Conservation (phyloP, 2,888 invertebrate species). For the Kryphioiulus occultus region DNA sequence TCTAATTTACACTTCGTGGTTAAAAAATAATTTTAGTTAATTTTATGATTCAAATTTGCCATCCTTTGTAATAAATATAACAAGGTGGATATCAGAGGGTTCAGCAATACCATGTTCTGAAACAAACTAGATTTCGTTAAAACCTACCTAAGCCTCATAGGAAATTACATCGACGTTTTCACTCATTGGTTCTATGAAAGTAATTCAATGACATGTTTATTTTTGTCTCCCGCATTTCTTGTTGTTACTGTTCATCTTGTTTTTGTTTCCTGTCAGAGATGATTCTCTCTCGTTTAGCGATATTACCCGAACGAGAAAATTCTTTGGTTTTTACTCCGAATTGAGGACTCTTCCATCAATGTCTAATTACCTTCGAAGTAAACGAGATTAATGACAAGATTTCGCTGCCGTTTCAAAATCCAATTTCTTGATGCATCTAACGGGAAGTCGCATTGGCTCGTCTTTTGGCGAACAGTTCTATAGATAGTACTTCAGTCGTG, state of each 20-base stretch:
- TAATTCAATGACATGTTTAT: background rate
- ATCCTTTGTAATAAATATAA: too few species aligned
- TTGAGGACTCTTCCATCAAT: slow-evolving; percentile 17
- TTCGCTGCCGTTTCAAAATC: slow-evolving; percentile 36
- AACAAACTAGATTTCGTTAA: too few species aligned
- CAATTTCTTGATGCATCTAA: slow-evolving; percentile 10
- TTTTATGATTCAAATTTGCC: too few species aligned
- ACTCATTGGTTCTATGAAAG: background rate
- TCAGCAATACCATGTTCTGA: too few species aligned
- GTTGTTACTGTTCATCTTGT: background rate
- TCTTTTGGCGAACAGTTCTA: background rate
- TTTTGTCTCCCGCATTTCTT: background rate
- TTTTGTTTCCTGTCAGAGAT: background rate
- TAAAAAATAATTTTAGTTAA: too few species aligned
- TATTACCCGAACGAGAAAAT: background rate
- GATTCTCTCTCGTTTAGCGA: background rate
- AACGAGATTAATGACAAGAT: slow-evolving; percentile 31
- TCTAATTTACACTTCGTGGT: too few species aligned
- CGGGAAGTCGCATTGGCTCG: background rate
- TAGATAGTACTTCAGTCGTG: too few species aligned
- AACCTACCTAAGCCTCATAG: too few species aligned
- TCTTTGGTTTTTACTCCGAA: background rate
- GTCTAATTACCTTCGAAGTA: slow-evolving; percentile 14
- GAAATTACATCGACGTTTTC: too few species aligned
- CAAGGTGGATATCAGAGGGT: too few species aligned